Evolutionary conservation across 2,888 invertebrate species (phyloP).

Genomic region (Drosophila atripex): DNA sequence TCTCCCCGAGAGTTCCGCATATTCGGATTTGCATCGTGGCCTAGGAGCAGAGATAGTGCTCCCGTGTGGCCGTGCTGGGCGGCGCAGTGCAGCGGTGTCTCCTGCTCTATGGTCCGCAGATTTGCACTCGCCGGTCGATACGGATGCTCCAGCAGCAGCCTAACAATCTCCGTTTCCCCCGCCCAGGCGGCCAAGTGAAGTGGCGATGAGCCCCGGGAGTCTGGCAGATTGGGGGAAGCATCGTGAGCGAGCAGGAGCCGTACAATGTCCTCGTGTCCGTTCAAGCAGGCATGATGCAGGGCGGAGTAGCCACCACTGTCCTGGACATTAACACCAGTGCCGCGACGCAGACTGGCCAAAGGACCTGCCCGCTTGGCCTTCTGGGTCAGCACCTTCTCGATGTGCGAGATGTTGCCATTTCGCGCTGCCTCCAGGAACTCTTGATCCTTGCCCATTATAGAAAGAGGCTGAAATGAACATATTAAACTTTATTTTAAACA

Average conservation of each 20-base stretch:
- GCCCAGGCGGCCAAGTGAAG: constrained; percentile 97
- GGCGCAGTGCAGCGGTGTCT: constrained; percentile 96
- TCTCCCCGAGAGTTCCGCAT: constrained; percentile 94
- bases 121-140: constrained; percentile 94
- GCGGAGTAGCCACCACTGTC: constrained; percentile 97
- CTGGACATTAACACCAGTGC: constrained; percentile 96
- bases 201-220: constrained; percentile 95
- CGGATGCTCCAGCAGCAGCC: constrained; percentile 91
- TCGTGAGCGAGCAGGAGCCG: constrained; percentile 90
- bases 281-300: constrained; percentile 96
- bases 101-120: constrained; percentile 93
- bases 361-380: constrained; percentile 96
- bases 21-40: constrained; percentile 94
- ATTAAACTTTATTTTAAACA: background rate
- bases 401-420: constrained; percentile 93
- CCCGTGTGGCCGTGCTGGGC: constrained; percentile 96
- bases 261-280: constrained; percentile 96
- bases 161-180: constrained; percentile 94
- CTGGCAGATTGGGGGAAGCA: constrained; percentile 94
- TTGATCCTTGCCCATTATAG: constrained; percentile 96
- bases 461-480: background rate
- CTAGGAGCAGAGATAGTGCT: constrained; percentile 92
- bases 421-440: constrained; percentile 98
- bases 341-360: constrained; percentile 94
- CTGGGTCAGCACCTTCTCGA: constrained; percentile 95